Evolutionary conservation across 2,888 invertebrate genomes (phyloP).

Genomic region (Rugalucina vietnamica): DNA sequence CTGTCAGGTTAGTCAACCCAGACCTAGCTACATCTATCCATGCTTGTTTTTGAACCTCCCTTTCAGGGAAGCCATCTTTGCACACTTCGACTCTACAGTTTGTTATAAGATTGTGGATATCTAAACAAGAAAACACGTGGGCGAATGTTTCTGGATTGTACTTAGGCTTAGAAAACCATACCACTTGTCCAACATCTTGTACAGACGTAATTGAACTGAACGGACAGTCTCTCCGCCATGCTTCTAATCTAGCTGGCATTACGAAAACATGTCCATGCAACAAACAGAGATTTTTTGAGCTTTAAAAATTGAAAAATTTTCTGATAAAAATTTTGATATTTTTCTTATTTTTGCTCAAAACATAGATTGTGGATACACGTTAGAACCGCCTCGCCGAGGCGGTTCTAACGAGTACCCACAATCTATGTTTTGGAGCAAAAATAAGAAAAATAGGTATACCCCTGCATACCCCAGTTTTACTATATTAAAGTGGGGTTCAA

Average conservation of each 20-base stretch:
- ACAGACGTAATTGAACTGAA: background rate
- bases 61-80: conserved; percentile 28
- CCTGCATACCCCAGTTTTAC: too few relatives aligned
- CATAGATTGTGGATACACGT: too few relatives aligned
- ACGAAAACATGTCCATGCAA: too few relatives aligned
- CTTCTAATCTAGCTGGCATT: background rate
- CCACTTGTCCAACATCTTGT: background rate
- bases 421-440: too few relatives aligned
- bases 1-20: conserved; percentile 17
- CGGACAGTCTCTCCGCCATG: background rate
- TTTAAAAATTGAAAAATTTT: too few relatives aligned
- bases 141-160: conserved; percentile 22
- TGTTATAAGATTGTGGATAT: conserved; percentile 41
- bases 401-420: too few relatives aligned
- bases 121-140: conserved; percentile 34
- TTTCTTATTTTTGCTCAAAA: too few relatives aligned
- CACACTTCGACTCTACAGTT: conserved; percentile 39
- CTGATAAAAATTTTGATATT: too few relatives aligned
- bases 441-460: too few relatives aligned
- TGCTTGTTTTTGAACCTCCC: conserved; percentile 29
- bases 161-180: conserved; percentile 39
- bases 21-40: conserved; percentile 39
- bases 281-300: too few relatives aligned
- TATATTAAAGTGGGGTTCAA: too few relatives aligned
- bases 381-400: too few relatives aligned